Evolutionary conservation across 2,113 vertebrate species (phyloP).

Genomic region (Neofelis nebulosa): DNA sequence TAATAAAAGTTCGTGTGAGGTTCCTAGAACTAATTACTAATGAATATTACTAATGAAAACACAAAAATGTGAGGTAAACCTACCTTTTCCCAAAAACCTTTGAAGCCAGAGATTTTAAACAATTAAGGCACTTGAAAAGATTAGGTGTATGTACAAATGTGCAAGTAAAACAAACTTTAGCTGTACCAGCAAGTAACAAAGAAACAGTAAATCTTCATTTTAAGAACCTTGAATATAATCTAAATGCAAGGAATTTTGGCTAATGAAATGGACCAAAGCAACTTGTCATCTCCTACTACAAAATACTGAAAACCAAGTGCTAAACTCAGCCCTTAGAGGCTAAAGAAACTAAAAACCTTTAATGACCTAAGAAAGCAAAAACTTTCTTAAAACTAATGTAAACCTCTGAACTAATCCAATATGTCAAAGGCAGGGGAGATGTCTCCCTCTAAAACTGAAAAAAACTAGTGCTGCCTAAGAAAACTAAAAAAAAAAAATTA

Average conservation of each 20-base stretch:
- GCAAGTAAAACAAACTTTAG: constrained; percentile 75
- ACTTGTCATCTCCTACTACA: constrained; percentile 48
- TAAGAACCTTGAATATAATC: constrained; percentile 66
- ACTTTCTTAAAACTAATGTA: constrained; percentile 38
- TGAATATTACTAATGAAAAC: constrained; percentile 73
- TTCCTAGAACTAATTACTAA: constrained; percentile 71
- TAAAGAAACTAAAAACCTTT: constrained; percentile 35
- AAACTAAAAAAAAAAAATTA: constrained; percentile 9
- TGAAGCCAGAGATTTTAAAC: constrained; percentile 83
- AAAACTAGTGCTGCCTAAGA: not conserved
- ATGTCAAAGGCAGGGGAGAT: constrained; percentile 23
- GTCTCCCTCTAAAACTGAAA: constrained; percentile 15
- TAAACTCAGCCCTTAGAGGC: constrained; percentile 65
- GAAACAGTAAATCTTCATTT: constrained; percentile 63
- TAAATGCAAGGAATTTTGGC: constrained; percentile 55
- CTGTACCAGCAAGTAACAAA: constrained; percentile 69
- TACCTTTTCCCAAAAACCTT: constrained; percentile 74
- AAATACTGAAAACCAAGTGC: constrained; percentile 67
- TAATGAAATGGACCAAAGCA: constrained; percentile 61
- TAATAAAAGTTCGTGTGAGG: constrained; percentile 77
- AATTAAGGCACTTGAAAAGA: constrained; percentile 88
- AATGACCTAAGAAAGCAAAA: constrained; percentile 47
- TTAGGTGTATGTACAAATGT: constrained; percentile 69
- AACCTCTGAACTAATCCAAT: constrained; percentile 57
- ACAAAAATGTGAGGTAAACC: constrained; percentile 80